phyloP scores from a whole-genome alignment of 2,888 invertebrate species.

The Leptura quadrifasciata region DNA sequence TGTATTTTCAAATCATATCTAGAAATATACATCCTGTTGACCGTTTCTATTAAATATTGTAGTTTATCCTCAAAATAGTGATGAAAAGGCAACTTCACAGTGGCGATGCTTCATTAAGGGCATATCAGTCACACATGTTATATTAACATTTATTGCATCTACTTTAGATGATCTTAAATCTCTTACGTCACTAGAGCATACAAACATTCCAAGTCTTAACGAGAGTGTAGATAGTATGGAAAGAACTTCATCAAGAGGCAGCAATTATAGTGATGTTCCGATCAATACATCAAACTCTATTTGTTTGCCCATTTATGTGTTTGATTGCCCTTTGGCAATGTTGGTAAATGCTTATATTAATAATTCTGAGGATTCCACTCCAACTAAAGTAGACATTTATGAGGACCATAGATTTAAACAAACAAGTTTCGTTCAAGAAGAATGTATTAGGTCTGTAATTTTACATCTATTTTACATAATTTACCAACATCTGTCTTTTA shows the following conservation, averaged over 20 bases:
- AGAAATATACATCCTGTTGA: neutral
- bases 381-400: conserved; percentile 73
- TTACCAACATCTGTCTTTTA: conserved; percentile 51
- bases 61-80: conserved; percentile 42
- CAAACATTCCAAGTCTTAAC: conserved; percentile 62
- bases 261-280: conserved; percentile 70
- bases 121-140: conserved; percentile 78
- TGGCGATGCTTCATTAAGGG: conserved; percentile 84
- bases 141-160: conserved; percentile 81
- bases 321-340: conserved; percentile 79
- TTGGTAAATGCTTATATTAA: conserved; percentile 76
- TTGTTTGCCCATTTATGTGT: conserved; percentile 79
- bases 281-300: conserved; percentile 65
- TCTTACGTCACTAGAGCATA: conserved; percentile 60
- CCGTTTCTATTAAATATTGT: neutral
- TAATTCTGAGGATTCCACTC: conserved; percentile 58
- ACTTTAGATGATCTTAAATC: conserved; percentile 75
- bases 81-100: conserved; percentile 64
- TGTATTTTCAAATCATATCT: conserved; percentile 26
- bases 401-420: conserved; percentile 76
- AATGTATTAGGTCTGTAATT: conserved; percentile 63
- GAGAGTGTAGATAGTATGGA: conserved; percentile 64
- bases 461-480: conserved; percentile 19
- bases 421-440: conserved; percentile 69
- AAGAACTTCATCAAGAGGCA: conserved; percentile 66